phyloP scores from a whole-genome alignment of 92 coral and sea anemone genomes.

The Scolanthus callimorphus region DNA sequence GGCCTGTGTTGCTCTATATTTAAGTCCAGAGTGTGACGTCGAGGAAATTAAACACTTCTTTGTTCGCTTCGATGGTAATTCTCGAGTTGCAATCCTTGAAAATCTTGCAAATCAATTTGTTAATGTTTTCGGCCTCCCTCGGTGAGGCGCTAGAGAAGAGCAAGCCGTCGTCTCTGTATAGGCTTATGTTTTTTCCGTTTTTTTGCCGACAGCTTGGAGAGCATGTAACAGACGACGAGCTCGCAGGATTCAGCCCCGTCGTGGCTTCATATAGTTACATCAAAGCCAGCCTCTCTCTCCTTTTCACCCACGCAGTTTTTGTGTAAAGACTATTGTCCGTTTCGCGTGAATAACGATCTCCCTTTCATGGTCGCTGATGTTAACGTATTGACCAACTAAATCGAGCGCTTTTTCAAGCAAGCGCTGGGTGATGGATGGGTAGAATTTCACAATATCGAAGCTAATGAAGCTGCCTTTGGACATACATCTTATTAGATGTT shows the following conservation, averaged over 20 bases:
- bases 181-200: not conserved
- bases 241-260: too few relatives aligned
- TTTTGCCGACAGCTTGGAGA: not conserved
- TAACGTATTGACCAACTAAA: slow-evolving; percentile 3
- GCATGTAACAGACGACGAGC: slow-evolving; percentile 34
- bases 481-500: too few relatives aligned
- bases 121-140: slow-evolving; percentile 10
- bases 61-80: too few relatives aligned
- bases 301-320: slow-evolving; percentile 20
- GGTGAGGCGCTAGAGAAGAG: slow-evolving; percentile 13
- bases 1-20: slow-evolving; percentile 11
- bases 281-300: slow-evolving; percentile 14
- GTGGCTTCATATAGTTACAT: slow-evolving; percentile 50
- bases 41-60: slow-evolving; percentile 24
- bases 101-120: slow-evolving; percentile 14
- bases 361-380: not conserved
- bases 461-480: too few relatives aligned
- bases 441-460: too few relatives aligned
- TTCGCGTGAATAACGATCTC: not conserved
- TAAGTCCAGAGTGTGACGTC: slow-evolving; percentile 29
- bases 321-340: slow-evolving; percentile 4
- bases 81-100: slow-evolving; percentile 5
- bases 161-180: slow-evolving; percentile 33
- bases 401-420: not conserved
- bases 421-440: not conserved